These are phyloP conservation scores for Microctenopoma lineatum DNA, from an alignment of 2,797 vertebrate genomes.

Conservation along the genomic window DNA sequence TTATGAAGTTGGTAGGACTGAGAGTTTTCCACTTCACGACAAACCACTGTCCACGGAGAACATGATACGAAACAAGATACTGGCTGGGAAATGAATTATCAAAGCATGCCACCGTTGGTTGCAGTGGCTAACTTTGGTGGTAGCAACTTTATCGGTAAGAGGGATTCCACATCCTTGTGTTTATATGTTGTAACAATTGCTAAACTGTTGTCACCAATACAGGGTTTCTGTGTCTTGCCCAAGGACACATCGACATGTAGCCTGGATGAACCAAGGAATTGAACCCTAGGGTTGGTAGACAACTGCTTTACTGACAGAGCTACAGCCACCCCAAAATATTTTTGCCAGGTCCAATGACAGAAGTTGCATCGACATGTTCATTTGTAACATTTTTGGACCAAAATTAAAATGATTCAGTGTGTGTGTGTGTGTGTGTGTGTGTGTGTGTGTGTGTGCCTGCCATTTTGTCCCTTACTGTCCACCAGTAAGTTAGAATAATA, in stretches of 20 bases:
- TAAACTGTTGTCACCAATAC: background rate
- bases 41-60: background rate
- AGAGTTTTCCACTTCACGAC: background rate
- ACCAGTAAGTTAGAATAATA: background rate
- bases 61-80: background rate
- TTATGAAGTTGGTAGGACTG: slow-evolving; percentile 13
- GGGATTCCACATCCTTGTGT: background rate
- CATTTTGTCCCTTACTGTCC: background rate
- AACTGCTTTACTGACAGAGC: too few species aligned
- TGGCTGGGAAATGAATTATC: background rate
- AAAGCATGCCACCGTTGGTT: background rate
- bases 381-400: background rate
- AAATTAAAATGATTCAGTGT: background rate
- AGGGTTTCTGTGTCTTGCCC: too few species aligned
- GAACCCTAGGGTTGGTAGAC: too few species aligned
- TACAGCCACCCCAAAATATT: too few species aligned
- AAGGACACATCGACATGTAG: too few species aligned
- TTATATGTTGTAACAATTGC: background rate
- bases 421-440: background rate
- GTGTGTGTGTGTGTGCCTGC: background rate
- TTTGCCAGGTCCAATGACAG: background rate
- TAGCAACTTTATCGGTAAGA: background rate
- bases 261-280: too few species aligned
- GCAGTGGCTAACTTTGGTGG: background rate
- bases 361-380: background rate